Evolutionary conservation across 2,888 invertebrate genomes (phyloP), one percentile per base, ranked within the genome.

Genomic region (Onchidella celtica): DNA sequence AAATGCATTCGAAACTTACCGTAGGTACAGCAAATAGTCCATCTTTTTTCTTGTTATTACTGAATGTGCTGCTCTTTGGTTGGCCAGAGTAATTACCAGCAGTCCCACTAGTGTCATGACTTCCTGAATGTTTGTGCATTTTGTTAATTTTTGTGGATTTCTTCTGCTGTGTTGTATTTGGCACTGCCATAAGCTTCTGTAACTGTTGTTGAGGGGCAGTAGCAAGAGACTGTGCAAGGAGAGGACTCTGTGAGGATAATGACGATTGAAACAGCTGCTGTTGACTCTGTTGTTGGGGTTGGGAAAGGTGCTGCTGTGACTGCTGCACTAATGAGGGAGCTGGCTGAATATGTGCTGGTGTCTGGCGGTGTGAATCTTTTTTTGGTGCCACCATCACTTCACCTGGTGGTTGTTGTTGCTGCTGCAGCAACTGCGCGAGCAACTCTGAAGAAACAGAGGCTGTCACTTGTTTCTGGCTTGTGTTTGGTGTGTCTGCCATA

Each of bases 231-330:
- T 72, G 79, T 55, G 63, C 65, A 57, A 75, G 55, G n/a, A 69
- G 27, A 27, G 75, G 55, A 38, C 40, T 76, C 68, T 40, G 59
- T 36, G 72, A 40, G 38, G 81, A 59, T n/a, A 57, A 17, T 24
- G 82, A 68, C 14, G 78, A 76, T 34, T 68, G 84, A 72, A 83
- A 75, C 38, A 69, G 79, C 63, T 79, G 85, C 47, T 81, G 82
- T 55, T 81, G 83, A 36, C 76, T 76, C 27, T 83, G 80, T 32
- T 81, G 83, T 38, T 81, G 78, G 29, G 83, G 81, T 38, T 82
- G 85, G 47, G 84, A 76, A 1, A 75, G 77, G n/a, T 80, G 79
- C 24, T 84, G 81, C 17, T 78, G 79, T n/a, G n/a, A n/a, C n/a
- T n/a, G n/a, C 24, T 68, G 66, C 40, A 24, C 57, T 75, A 65